phyloP scores from a whole-genome alignment of 2,888 invertebrate species.

The Drosophila pseudotakahashii region DNA sequence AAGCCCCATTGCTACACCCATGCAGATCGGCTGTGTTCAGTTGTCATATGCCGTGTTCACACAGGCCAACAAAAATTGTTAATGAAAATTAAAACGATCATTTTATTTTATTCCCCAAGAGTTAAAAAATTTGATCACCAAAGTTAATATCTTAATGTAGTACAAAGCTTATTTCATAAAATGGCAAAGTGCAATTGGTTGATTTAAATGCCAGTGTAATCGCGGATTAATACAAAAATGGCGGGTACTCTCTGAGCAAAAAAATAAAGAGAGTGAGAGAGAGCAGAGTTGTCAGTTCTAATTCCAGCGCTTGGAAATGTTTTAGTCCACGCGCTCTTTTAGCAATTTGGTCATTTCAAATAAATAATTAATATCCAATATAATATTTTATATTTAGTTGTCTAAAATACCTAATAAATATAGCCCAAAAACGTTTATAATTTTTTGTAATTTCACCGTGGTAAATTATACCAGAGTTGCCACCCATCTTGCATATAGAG shows the following conservation, averaged over 20 bases:
- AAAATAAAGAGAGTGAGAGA: background rate
- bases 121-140: background rate
- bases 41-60: background rate
- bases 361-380: too few species aligned
- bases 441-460: too few species aligned
- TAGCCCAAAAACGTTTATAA: background rate
- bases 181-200: background rate
- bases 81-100: slow-evolving; percentile 2
- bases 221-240: background rate
- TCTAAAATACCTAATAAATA: background rate
- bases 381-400: background rate
- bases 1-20: background rate
- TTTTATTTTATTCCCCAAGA: background rate
- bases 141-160: background rate
- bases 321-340: background rate
- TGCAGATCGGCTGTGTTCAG: background rate
- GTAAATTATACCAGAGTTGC: background rate
- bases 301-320: background rate
- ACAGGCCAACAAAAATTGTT: background rate
- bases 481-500: background rate
- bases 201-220: background rate
- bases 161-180: background rate
- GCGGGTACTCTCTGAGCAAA: background rate
- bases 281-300: background rate
- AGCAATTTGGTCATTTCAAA: background rate